Percentiles rank a stretch among this genome's conserved stretches.
These are phyloP conservation scores for Spisula subtruncata DNA, from an alignment of 2,888 invertebrate species.

Conservation along the genomic window DNA sequence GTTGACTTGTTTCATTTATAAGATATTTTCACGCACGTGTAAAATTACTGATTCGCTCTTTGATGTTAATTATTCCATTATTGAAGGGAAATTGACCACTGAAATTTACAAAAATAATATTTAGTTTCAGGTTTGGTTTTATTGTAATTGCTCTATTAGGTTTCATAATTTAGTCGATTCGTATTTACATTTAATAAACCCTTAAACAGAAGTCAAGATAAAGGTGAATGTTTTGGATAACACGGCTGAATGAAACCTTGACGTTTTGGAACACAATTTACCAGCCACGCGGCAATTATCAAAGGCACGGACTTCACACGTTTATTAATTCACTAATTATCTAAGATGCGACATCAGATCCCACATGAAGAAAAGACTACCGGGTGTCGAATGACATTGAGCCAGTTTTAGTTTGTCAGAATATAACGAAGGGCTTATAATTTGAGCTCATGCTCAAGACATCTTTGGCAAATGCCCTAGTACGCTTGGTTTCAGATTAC, in stretches of 20 bases:
- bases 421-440: no score
- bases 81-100: slow-evolving; percentile 32
- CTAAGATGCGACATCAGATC: neutral
- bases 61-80: slow-evolving; percentile 31
- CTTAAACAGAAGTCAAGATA: neutral
- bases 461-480: no score
- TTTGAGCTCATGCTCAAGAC: no score
- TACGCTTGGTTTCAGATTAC: no score
- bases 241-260: neutral
- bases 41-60: slow-evolving; percentile 40
- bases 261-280: neutral
- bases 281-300: neutral
- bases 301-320: neutral
- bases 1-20: slow-evolving; percentile 34
- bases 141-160: slow-evolving; percentile 16
- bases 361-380: neutral
- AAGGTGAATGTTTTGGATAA: neutral
- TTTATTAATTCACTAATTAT: neutral
- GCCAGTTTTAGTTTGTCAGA: no score
- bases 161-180: neutral
- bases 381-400: no score
- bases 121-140: neutral
- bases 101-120: slow-evolving; percentile 17
- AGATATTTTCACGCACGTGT: slow-evolving; percentile 46
- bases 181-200: neutral